Evolutionary conservation across 2,797 vertebrate genomes (phyloP).

Genomic region (Muscicapa comitata): DNA sequence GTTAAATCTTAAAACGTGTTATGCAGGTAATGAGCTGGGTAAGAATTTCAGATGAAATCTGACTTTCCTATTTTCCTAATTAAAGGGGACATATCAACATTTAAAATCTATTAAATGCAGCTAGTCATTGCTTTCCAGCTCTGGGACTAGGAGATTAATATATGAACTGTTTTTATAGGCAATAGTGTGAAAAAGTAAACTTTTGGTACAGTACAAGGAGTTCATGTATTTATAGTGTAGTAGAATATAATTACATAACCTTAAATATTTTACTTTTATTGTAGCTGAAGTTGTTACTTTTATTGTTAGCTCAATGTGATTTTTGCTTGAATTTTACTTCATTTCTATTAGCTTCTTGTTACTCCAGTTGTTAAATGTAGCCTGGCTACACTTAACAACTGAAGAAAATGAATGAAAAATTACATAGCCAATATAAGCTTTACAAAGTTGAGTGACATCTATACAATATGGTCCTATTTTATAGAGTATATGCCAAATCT

Average conservation of each 20-base stretch:
- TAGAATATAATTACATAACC: neutral
- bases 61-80: neutral
- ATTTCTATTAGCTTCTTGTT: neutral
- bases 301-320: neutral
- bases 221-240: neutral
- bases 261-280: neutral
- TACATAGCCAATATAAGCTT: neutral
- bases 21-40: neutral
- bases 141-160: neutral
- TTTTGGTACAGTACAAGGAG: neutral
- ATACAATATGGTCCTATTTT: neutral
- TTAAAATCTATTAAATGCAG: neutral
- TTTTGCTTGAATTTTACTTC: neutral
- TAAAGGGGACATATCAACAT: neutral
- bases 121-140: neutral
- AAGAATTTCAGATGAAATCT: neutral
- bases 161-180: neutral
- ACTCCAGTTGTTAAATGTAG: neutral
- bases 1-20: neutral
- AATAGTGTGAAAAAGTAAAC: neutral
- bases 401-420: conserved; percentile 17
- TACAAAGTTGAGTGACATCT: neutral
- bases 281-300: neutral
- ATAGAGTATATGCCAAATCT: neutral
- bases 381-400: neutral